Conservation (phyloP, 2,888 invertebrate species). For the Anorthoa munda region DNA sequence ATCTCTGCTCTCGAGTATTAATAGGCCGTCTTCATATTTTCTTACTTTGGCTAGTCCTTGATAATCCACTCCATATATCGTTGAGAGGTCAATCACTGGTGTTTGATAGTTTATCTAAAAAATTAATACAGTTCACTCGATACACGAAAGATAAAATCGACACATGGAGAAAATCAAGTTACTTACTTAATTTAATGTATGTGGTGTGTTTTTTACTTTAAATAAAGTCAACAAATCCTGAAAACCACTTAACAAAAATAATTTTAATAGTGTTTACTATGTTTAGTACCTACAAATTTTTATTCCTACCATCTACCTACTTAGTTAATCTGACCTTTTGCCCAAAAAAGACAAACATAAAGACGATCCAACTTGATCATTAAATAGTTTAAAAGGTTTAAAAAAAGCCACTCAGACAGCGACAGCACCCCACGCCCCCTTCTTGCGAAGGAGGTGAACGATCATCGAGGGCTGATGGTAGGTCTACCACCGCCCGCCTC, state of each 20-base stretch:
- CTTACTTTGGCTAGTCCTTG: constrained; percentile 72
- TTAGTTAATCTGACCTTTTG: too few relatives aligned
- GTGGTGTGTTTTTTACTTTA: not conserved
- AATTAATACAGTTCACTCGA: not conserved
- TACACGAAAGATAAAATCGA: not conserved
- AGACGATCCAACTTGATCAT: too few relatives aligned
- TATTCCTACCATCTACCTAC: too few relatives aligned
- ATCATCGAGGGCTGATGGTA: constrained; percentile 67
- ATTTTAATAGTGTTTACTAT: not conserved
- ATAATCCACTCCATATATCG: constrained; percentile 81
- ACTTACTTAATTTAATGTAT: not conserved
- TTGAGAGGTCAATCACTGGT: constrained; percentile 81
- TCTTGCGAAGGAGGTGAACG: constrained; percentile 60
- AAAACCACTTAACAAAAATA: too few relatives aligned
- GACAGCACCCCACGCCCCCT: constrained; percentile 57
- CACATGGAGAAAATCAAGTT: too few relatives aligned
- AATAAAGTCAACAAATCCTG: too few relatives aligned
- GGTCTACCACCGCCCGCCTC: constrained; percentile 63
- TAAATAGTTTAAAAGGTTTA: not conserved
- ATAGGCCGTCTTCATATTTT: constrained; percentile 75
- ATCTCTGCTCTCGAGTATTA: constrained; percentile 76
- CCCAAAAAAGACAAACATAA: too few relatives aligned
- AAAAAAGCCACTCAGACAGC: constrained; percentile 57
- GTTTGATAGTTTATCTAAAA: constrained; percentile 83
- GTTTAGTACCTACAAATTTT: not conserved